phyloP scores from a whole-genome alignment of 1,140 invertebrate genomes.

The Brachionus calyciflorus region DNA sequence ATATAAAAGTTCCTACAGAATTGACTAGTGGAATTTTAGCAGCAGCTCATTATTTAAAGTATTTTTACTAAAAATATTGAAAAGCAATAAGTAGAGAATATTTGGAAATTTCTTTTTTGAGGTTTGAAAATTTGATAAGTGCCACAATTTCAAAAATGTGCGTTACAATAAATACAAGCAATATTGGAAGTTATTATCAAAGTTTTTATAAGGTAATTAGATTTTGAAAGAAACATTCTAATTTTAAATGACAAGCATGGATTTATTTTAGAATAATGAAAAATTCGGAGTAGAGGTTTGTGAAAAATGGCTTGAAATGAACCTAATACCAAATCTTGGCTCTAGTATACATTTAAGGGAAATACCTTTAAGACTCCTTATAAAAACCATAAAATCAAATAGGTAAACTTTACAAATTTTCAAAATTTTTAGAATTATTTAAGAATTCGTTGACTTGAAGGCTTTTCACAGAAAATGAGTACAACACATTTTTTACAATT shows the following conservation, averaged over 20 bases:
- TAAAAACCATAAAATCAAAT: slow-evolving; percentile 27
- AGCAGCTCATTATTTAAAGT: slow-evolving; percentile 4
- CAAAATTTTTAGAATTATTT: neutral
- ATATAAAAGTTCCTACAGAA: slow-evolving; percentile 19
- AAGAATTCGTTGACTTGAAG: neutral
- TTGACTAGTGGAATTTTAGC: neutral
- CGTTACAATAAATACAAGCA: neutral
- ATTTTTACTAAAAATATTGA: too few relatives aligned
- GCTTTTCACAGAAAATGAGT: slow-evolving; percentile 29
- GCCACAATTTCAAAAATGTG: slow-evolving; percentile 1
- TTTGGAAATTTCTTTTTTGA: neutral
- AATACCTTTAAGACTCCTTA: neutral
- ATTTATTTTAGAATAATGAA: neutral
- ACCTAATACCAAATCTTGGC: neutral
- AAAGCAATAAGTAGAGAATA: too few relatives aligned
- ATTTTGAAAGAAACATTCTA: neutral
- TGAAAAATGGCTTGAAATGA: slow-evolving; percentile 44
- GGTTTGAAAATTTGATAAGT: neutral
- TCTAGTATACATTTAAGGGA: slow-evolving; percentile 32
- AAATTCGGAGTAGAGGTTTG: neutral
- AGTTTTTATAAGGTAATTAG: neutral
- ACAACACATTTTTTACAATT: neutral
- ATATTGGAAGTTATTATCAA: neutral
- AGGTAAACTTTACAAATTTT: neutral
- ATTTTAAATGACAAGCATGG: too few relatives aligned